Base-by-base conservation (phyloP, 2,888 invertebrate genomes). In the Eurytoma adleriae region DNA sequence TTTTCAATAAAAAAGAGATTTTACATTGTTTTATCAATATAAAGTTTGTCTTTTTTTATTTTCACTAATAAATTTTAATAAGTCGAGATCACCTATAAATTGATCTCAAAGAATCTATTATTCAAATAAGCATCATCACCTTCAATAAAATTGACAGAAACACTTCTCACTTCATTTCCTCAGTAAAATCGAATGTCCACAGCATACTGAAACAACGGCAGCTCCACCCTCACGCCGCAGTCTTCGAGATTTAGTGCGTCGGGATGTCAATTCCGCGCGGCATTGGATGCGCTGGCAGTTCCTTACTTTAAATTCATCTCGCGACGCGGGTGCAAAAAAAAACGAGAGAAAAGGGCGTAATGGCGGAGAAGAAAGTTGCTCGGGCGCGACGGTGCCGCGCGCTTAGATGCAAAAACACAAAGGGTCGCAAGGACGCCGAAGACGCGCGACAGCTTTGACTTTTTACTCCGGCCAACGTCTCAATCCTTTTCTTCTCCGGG, bases 271-370 rank as follows among this genome's bases (percentile, higher is more conserved):
- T 70, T 30, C 74, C 70, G 10, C 24, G 27, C 18, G 59, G 24
- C 62, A 66, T 66, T 76, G 67, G 71, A 71, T 71, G 71, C 64
- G 71, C 61, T 18, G 54, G 40, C 54, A 16, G 40, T 50, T 48
- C 24, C 13, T 40, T 54, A 67, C 75, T 71, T 79, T 59, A 80
- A 80, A 80, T 80, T 71, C 75, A 80, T 80, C 75, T 80, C 71
- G 59, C 20, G n/a, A n/a, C 4, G n/a, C n/a, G 57, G 18, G 24
- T n/a, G n/a, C n/a, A n/a, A n/a, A n/a, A n/a, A n/a, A 48, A 52
- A 61, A 7, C 20, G 14, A 40, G 20, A 24, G 14, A n/a, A 40
- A 24, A 3, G 30, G 20, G 70, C 79, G 57, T 79, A 69, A 62
- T 48, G 40, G 48, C 68, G 68, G 56, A 68, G 62, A 27, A 56